Evolutionary conservation across 2,888 invertebrate genomes (phyloP).

Genomic region (Xiphydria camelus): DNA sequence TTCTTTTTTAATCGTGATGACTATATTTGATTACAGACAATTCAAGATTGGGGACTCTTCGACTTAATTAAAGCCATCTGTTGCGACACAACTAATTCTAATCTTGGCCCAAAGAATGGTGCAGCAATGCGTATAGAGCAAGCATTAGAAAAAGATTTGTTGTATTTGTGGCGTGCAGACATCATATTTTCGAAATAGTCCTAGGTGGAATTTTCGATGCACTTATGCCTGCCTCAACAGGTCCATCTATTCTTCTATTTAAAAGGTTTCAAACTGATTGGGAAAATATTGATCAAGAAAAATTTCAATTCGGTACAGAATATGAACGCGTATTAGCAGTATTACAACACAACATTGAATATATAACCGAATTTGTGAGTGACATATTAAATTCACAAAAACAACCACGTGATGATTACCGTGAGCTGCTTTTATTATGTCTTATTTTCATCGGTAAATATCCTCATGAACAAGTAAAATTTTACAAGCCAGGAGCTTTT

Average conservation of each 20-base stretch:
- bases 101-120: slow-evolving; percentile 24
- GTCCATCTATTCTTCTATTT: slow-evolving; percentile 25
- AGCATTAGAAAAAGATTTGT: slow-evolving; percentile 23
- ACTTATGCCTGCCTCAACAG: slow-evolving; percentile 19
- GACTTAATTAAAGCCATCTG: slow-evolving; percentile 19
- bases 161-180: slow-evolving; percentile 31
- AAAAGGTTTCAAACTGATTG: slow-evolving; percentile 24
- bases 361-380: slow-evolving; percentile 5
- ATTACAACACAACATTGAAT: slow-evolving; percentile 11
- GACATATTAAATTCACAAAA: slow-evolving; percentile 11
- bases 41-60: slow-evolving; percentile 14
- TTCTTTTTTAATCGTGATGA: no score
- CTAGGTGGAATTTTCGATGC: slow-evolving; percentile 18
- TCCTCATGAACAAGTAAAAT: slow-evolving; percentile 20
- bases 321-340: slow-evolving; percentile 6
- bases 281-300: slow-evolving; percentile 16
- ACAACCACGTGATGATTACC: slow-evolving; percentile 29
- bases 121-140: slow-evolving; percentile 27
- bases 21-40: no score
- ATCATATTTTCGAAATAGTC: slow-evolving; percentile 29
- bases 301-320: slow-evolving; percentile 13
- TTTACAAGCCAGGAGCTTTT: slow-evolving; percentile 31
- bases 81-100: slow-evolving; percentile 20
- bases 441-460: slow-evolving; percentile 29
- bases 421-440: slow-evolving; percentile 27